These are phyloP conservation scores for Eidolon dupreanum DNA, from an alignment of 2,797 vertebrate species.

Conservation along the genomic window DNA sequence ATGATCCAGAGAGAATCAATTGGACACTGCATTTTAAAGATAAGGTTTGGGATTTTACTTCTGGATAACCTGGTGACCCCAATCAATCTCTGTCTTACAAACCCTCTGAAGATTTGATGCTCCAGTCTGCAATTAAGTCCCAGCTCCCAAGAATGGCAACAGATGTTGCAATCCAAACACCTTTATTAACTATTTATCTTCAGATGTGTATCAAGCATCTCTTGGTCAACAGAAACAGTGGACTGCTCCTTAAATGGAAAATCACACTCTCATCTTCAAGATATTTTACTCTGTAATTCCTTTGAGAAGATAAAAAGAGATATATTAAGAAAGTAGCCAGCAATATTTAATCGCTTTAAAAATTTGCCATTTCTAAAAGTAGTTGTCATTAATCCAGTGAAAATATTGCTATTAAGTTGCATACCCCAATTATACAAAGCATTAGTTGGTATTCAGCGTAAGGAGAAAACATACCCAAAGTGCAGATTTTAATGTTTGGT, in stretches of 20 bases:
- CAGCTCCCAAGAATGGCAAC: constrained; percentile 88
- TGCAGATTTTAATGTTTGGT: background rate
- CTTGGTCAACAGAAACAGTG: constrained; percentile 35
- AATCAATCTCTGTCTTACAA: constrained; percentile 94
- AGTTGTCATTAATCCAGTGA: background rate
- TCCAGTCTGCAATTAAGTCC: constrained; percentile 87
- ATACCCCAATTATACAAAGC: background rate
- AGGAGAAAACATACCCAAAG: constrained; percentile 19
- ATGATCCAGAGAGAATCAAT: constrained; percentile 96
- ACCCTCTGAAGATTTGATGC: constrained; percentile 86
- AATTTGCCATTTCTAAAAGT: constrained; percentile 20
- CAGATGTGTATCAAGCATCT: constrained; percentile 70
- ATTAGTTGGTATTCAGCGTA: background rate
- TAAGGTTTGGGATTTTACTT: constrained; percentile 90
- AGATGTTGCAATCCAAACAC: constrained; percentile 91
- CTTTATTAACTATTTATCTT: constrained; percentile 85
- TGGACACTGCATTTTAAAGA: constrained; percentile 91
- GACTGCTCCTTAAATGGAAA: constrained; percentile 56
- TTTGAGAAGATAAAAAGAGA: constrained; percentile 64
- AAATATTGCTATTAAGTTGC: background rate
- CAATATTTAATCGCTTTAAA: constrained; percentile 30
- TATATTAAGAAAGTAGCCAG: constrained; percentile 31
- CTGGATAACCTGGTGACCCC: constrained; percentile 90
- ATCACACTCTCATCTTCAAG: constrained; percentile 55
- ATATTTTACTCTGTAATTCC: constrained; percentile 41